Evolutionary conservation across 2,888 invertebrate species (phyloP).

Genomic region (Plusia festucae): DNA sequence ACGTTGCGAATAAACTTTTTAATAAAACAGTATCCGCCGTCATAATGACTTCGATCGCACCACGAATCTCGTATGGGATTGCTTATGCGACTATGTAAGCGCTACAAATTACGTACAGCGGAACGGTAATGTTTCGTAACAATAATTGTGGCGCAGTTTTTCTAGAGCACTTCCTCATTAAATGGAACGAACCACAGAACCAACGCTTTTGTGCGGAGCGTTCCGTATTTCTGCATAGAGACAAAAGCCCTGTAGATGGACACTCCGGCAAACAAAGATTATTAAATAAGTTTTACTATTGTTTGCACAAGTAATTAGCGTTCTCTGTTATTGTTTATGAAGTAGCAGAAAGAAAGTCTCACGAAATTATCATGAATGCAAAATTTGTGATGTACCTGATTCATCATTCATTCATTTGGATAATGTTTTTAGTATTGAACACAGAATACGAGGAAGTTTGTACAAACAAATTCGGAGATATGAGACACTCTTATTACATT

Average conservation of each 20-base stretch:
- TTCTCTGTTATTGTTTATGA: constrained; percentile 2
- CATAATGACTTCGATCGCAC: constrained; percentile 48
- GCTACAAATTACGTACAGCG: constrained; percentile 68
- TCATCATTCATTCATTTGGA: not conserved
- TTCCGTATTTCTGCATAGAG: constrained; percentile 62
- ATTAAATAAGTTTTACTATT: constrained; percentile 51
- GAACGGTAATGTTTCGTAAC: constrained; percentile 74
- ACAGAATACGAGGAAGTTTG: not conserved
- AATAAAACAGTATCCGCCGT: constrained; percentile 13
- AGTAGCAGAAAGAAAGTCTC: not conserved
- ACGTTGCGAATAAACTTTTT: constrained; percentile 7
- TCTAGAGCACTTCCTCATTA: constrained; percentile 88
- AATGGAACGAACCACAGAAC: constrained; percentile 68
- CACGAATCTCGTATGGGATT: constrained; percentile 53
- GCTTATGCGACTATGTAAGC: constrained; percentile 62
- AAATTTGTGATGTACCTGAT: not conserved
- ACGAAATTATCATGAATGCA: not conserved
- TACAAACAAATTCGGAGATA: not conserved
- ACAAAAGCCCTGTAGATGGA: constrained; percentile 65
- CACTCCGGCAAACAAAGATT: constrained; percentile 45
- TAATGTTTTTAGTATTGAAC: not conserved
- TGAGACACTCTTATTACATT: not conserved
- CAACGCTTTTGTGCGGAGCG: constrained; percentile 67
- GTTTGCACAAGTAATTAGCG: constrained; percentile 29
- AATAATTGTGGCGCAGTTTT: constrained; percentile 80